phyloP scores from a whole-genome alignment of 2,797 vertebrate genomes.

The Chiloscyllium punctatum region DNA sequence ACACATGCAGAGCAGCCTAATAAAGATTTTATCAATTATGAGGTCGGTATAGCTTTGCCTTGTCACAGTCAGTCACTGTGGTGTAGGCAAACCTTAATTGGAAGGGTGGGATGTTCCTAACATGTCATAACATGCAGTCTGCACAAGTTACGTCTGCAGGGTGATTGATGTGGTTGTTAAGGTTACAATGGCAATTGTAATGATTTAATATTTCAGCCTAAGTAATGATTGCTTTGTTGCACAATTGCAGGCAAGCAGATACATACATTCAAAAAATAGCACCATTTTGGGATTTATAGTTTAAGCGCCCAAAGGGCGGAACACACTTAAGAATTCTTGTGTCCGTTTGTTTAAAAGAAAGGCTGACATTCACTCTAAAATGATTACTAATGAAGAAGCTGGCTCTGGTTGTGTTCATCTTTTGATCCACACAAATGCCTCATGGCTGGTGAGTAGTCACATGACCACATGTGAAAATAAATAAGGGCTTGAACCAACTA shows the following conservation, averaged over 20 bases:
- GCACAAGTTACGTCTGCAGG: background rate
- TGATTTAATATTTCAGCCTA: background rate
- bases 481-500: background rate
- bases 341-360: background rate
- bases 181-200: background rate
- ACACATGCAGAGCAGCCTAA: background rate
- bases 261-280: background rate
- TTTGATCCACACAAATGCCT: background rate
- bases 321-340: background rate
- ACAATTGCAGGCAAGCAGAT: background rate
- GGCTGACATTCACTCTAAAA: background rate
- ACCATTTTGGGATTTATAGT: background rate
- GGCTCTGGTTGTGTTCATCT: background rate
- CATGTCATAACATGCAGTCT: slow-evolving; percentile 4
- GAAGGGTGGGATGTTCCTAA: background rate
- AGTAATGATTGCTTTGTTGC: background rate
- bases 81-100: slow-evolving; percentile 14
- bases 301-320: background rate
- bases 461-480: background rate
- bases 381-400: background rate
- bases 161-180: slow-evolving; percentile 5
- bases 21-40: background rate
- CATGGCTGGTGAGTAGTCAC: background rate
- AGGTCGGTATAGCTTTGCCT: background rate
- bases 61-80: background rate